Evolutionary conservation across 23 tunicate genomes (phyloP).

Genomic region (Halocynthia roretzi): DNA sequence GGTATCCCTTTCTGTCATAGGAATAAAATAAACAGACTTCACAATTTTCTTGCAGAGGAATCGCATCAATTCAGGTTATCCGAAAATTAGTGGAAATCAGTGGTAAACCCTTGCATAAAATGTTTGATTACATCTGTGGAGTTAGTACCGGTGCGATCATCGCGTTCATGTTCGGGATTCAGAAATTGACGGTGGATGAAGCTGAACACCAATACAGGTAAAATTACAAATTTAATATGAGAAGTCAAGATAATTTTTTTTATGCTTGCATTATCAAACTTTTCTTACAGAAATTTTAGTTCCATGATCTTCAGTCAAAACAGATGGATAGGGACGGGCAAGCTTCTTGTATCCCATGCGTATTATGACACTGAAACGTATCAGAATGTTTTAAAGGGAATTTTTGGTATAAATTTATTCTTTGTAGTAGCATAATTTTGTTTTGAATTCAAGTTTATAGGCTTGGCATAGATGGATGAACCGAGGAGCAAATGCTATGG

Average conservation of each 20-base stretch:
- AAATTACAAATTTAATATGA: too few species aligned
- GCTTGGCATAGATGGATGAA: too few species aligned
- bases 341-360: conserved; percentile 62
- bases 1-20: too few species aligned
- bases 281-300: conserved; percentile 43
- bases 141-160: conserved; percentile 93
- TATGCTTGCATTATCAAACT: neutral
- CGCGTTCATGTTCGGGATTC: conserved; percentile 54
- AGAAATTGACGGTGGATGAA: conserved; percentile 46
- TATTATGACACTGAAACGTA: conserved; percentile 77
- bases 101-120: conserved; percentile 68
- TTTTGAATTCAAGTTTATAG: too few species aligned
- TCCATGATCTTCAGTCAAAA: conserved; percentile 51
- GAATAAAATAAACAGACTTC: too few species aligned
- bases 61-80: conserved; percentile 64
- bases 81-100: conserved; percentile 53
- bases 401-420: conserved; percentile 43
- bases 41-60: conserved; percentile 47
- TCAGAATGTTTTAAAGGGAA: conserved; percentile 42
- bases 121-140: conserved; percentile 96
- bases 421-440: neutral
- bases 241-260: neutral
- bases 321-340: conserved; percentile 61
- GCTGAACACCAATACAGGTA: conserved; percentile 60
- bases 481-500: too few species aligned